These are phyloP conservation scores for Spilarctia lutea DNA, from an alignment of 2,888 invertebrate genomes.

Conservation along the genomic window DNA sequence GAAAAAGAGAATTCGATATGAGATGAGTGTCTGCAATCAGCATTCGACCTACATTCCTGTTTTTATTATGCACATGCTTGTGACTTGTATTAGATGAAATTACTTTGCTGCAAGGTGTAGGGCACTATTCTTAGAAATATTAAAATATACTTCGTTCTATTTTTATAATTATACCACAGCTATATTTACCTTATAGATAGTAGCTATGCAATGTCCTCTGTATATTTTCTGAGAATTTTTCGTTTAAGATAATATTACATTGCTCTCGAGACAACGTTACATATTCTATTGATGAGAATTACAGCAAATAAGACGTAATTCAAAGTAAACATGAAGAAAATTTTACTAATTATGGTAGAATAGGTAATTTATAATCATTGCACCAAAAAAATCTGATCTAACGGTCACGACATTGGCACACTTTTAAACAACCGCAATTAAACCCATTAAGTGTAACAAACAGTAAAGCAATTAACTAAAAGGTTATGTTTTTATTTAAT, in stretches of 20 bases:
- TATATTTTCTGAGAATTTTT: background rate
- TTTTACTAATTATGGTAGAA: background rate
- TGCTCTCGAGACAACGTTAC: background rate
- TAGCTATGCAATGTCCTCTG: background rate
- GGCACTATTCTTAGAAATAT: slow-evolving; percentile 57
- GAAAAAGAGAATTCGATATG: slow-evolving; percentile 85
- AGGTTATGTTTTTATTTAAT: slow-evolving; percentile 52
- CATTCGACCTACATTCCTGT: slow-evolving; percentile 81
- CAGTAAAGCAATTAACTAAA: slow-evolving; percentile 46
- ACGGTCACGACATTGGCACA: slow-evolving; percentile 36
- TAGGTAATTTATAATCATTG: slow-evolving; percentile 8
- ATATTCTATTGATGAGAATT: background rate
- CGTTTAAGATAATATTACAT: background rate
- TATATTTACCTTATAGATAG: background rate
- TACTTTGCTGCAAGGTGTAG: slow-evolving; percentile 48
- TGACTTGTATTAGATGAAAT: slow-evolving; percentile 59
- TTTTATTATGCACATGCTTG: slow-evolving; percentile 68
- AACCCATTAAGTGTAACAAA: slow-evolving; percentile 33
- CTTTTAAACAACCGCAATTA: slow-evolving; percentile 31
- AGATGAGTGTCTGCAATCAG: slow-evolving; percentile 82
- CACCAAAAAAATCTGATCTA: slow-evolving; percentile 19
- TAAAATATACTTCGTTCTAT: slow-evolving; percentile 39
- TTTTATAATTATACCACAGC: background rate
- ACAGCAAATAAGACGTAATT: background rate
- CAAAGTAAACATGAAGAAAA: background rate